Evolutionary conservation across 1,140 invertebrate species (phyloP), one percentile per base, ranked within the genome.

Genomic region (Araneus ventricosus): DNA sequence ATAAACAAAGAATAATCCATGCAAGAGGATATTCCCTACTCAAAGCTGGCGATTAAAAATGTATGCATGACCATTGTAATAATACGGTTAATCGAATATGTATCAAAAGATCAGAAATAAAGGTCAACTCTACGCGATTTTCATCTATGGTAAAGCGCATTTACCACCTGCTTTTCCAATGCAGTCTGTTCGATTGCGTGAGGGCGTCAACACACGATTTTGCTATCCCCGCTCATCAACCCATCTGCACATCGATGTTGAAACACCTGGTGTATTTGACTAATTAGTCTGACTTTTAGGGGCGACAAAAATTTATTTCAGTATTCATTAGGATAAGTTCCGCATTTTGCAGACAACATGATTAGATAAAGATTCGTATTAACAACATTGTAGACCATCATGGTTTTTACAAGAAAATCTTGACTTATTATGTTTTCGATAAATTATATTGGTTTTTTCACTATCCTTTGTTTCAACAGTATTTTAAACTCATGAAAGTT

Each of bases 101-200:
- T 17, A 34, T 34, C 10, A 75, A 34, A 75, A 75, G 17, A 75
- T 75, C 14, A 20, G 6, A 75, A 30, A 75, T 75, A 75, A 37
- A 75, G 30, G 70, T 75, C 70, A 75, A 4, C 6, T 75, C 0
- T 17, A 75, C 8, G 10, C 30, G 4, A 41, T 84, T 8, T 45
- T 82, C 7, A 84, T 84, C 37, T 52, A 27, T 27, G 27, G 27
- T 79, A 34, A 39, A 20, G 45, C 22, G 6, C n/a, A 84, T 6
- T 22, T n/a, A 41, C 45, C 45, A 84, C n/a, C 39, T 84, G 45
- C 39, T 41, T 84, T 84, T 84, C 39, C 5, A n/a, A 45, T 84
- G 24, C 17, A 45, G 39, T 24, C 22, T 84, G 34, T 84, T 45
- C 24, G 37, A 84, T 52, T 45, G 39, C 80, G 80, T 84, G 80